Percentiles rank a stretch among this genome's conserved stretches.
These are phyloP conservation scores for Helarctos malayanus DNA, from an alignment of 2,797 vertebrate genomes.

Conservation along the genomic window DNA sequence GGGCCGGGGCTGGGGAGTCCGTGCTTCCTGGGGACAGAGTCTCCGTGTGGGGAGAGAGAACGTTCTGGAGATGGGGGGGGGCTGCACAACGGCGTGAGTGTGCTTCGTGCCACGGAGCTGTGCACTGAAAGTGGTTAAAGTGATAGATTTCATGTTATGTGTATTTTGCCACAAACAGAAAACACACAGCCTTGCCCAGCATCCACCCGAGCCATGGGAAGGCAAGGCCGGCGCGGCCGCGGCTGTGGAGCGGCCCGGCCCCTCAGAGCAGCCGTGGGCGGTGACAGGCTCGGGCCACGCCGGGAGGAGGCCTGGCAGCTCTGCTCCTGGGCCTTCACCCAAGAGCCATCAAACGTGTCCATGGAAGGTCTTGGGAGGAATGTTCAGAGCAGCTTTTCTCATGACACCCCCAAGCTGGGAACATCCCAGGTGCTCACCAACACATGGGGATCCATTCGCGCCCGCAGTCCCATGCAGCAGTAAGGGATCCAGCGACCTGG, in stretches of 20 bases:
- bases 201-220: not conserved
- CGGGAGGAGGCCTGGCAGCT: not conserved
- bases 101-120: not conserved
- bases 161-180: not conserved
- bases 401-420: not conserved
- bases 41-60: not conserved
- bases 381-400: not conserved
- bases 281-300: accelerated
- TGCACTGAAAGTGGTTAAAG: not conserved
- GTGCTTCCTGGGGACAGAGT: not conserved
- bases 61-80: not conserved
- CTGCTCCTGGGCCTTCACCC: not conserved
- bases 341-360: not conserved
- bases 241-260: accelerated
- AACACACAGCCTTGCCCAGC: not conserved
- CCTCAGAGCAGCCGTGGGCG: accelerated
- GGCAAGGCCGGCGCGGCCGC: accelerated
- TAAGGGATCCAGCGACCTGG: not conserved
- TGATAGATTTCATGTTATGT: not conserved
- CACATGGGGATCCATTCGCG: accelerated
- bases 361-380: not conserved
- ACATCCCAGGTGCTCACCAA: not conserved
- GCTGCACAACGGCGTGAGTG: accelerated
- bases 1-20: not conserved
- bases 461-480: accelerated